Conservation (phyloP, 2,797 vertebrate genomes). For the Myripristis murdjan region DNA sequence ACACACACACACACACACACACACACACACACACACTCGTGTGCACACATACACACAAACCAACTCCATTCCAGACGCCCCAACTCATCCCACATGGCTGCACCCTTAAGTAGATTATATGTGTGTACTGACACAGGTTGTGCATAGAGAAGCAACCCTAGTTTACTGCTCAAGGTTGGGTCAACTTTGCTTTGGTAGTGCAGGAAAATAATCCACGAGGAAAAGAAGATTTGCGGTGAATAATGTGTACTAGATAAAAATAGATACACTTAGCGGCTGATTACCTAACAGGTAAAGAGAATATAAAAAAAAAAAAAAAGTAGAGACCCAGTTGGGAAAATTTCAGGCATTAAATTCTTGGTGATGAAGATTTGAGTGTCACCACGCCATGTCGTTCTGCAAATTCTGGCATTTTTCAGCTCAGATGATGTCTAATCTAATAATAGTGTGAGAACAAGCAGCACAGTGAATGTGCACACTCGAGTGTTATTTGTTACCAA, state of each 20-base stretch:
- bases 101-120: too few relatives aligned
- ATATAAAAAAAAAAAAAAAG: too few relatives aligned
- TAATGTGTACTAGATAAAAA: not conserved
- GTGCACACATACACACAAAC: not conserved
- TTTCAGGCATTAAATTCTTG: slow-evolving; percentile 41
- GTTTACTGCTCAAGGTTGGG: too few relatives aligned
- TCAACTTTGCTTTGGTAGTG: too few relatives aligned
- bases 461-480: slow-evolving; percentile 28
- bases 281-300: not conserved
- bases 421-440: slow-evolving; percentile 72
- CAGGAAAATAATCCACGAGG: not conserved
- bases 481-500: slow-evolving; percentile 47
- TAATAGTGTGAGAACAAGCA: slow-evolving; percentile 53
- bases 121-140: too few relatives aligned
- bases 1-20: not conserved
- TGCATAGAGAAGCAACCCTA: too few relatives aligned
- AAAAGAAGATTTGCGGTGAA: not conserved
- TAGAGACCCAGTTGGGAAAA: slow-evolving; percentile 6
- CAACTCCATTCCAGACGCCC: too few relatives aligned
- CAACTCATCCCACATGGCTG: too few relatives aligned
- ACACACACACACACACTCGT: not conserved
- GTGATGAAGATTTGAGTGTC: slow-evolving; percentile 21
- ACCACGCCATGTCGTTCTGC: slow-evolving; percentile 44
- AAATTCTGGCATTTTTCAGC: slow-evolving; percentile 63
- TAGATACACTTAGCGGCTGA: not conserved